These are phyloP conservation scores for Fulmarus glacialis DNA, from an alignment of 2,113 vertebrate species.

Conservation along the genomic window DNA sequence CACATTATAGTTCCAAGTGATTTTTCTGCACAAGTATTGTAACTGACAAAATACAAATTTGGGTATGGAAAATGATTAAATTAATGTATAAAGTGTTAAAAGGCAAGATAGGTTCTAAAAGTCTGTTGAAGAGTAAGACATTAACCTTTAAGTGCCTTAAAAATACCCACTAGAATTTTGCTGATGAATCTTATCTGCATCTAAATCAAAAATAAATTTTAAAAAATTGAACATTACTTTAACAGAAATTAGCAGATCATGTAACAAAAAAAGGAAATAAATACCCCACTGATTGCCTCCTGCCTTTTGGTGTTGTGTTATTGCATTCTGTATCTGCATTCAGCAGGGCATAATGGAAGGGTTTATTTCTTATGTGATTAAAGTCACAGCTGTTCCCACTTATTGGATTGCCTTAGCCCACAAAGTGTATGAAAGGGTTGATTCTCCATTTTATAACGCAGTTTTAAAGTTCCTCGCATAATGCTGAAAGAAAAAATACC, in stretches of 20 bases:
- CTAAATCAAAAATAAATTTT: not conserved
- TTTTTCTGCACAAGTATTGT: not conserved
- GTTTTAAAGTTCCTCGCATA: slow-evolving; percentile 9
- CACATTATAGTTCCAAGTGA: not conserved
- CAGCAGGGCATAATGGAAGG: slow-evolving; percentile 53
- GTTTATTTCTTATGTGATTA: slow-evolving; percentile 70
- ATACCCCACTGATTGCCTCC: slow-evolving; percentile 57
- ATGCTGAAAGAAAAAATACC: slow-evolving; percentile 8
- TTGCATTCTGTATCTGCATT: slow-evolving; percentile 52
- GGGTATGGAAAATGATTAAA: not conserved
- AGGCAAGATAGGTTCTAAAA: not conserved
- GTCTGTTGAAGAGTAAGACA: not conserved
- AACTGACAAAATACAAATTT: not conserved
- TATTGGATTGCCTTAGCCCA: slow-evolving; percentile 46
- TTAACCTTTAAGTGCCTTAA: not conserved
- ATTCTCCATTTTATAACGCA: not conserved
- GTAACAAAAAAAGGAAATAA: slow-evolving; percentile 53
- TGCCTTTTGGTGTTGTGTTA: slow-evolving; percentile 48
- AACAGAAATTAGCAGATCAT: slow-evolving; percentile 28
- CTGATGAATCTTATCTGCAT: slow-evolving; percentile 8
- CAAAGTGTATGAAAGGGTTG: not conserved
- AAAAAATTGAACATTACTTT: not conserved
- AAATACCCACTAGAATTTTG: slow-evolving; percentile 29
- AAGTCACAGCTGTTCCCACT: slow-evolving; percentile 68
- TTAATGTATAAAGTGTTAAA: not conserved